Conservation (phyloP, 1,140 invertebrate genomes). For the Calosoma granatense region DNA sequence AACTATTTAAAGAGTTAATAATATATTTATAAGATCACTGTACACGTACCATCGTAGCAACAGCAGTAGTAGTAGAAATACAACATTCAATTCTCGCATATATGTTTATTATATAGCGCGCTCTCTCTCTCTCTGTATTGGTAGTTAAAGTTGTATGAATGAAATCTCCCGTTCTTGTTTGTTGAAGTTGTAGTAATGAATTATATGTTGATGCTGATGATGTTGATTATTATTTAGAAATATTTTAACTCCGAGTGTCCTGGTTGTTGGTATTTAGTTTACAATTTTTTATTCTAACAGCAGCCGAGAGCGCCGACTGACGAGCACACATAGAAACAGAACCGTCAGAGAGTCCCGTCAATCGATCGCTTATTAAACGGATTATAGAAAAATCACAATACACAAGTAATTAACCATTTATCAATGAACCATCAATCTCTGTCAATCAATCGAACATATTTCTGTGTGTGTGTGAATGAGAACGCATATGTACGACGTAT, state of each 20-base stretch:
- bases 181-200: too few relatives aligned
- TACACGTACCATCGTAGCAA: background rate
- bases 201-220: background rate
- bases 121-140: too few relatives aligned
- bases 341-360: background rate
- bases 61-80: too few relatives aligned
- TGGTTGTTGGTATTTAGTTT: background rate
- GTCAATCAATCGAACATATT: too few relatives aligned
- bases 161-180: too few relatives aligned
- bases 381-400: conserved; percentile 9
- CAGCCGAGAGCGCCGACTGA: background rate
- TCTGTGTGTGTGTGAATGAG: too few relatives aligned
- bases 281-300: background rate
- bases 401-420: background rate
- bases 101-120: too few relatives aligned
- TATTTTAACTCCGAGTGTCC: conserved; percentile 3
- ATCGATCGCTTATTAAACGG: too few relatives aligned
- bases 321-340: conserved; percentile 7
- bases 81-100: too few relatives aligned
- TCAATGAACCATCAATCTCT: too few relatives aligned
- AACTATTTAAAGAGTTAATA: too few relatives aligned
- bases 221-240: background rate
- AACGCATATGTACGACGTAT: background rate
- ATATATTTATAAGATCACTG: conserved; percentile 3
- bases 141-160: too few relatives aligned